Evolutionary conservation across 2,113 vertebrate species (phyloP), one percentile per base, ranked within the genome.

Genomic region (Gallinago paraguaiae): DNA sequence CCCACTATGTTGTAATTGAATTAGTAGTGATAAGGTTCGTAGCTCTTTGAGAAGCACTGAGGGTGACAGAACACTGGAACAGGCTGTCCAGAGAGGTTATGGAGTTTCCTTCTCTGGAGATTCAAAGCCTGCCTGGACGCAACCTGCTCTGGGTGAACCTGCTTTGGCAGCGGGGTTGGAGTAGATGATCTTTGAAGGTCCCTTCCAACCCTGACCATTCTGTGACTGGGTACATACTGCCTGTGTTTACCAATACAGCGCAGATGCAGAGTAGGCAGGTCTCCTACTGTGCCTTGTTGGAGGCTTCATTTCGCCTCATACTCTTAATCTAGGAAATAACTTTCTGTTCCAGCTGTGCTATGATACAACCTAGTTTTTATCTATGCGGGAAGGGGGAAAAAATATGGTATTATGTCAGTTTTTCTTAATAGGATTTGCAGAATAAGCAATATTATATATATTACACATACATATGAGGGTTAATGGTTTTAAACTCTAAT

Each of bases 381-480:
- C 39, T 24, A 45, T 4, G 41, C 4, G 3, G n/a, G 17, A 14
- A 14, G 6, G 0, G 1, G 39, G 39, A 12, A 3, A 11, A 27
- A 53, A 18, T 25, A 9, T 0, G 13, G 33, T 3, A 30, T 33
- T 5, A 6, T 3, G 33, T 20, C 30, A 31, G 33, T 28, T 61
- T 77, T 45, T 12, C 41, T 70, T 41, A 45, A 19, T 0, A 41
- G 60, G 35, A 71, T 68, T 30, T 59, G 57, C 63, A 11, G 64
- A 61, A 72, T 4, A 82, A 61, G 41, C 30, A 41, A 63, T 8
- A 13, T 25, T 35, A 24, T 9, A 17, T 2, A 33, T 3, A 22
- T 25, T 7, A 70, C 19, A 31, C 1, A 6, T 1, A 16, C 0
- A 11, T 12, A 24, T 64, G 61, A 41, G 61, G 17, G 28, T 39